Percentiles rank a stretch among this genome's conserved stretches.
Conservation (phyloP, 2,888 invertebrate species). For the Drosophila prostipennis region DNA sequence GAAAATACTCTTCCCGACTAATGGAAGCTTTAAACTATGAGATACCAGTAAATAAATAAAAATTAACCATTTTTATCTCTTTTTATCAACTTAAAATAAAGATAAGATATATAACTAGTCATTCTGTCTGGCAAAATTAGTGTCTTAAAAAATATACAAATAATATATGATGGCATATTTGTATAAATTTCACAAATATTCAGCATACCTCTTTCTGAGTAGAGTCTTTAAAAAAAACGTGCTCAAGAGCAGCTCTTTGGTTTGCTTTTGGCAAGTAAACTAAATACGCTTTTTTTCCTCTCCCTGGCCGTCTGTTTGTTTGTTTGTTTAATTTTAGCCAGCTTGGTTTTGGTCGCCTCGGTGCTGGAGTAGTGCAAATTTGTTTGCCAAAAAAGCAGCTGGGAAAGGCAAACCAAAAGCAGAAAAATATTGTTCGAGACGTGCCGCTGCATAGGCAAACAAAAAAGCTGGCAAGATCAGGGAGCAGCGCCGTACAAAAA, state of each 20-base stretch:
- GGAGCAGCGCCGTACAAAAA: slow-evolving; percentile 30
- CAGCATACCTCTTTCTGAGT: not conserved
- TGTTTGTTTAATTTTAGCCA: slow-evolving; percentile 53
- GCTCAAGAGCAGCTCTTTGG: slow-evolving; percentile 57
- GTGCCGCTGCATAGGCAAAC: slow-evolving; percentile 68
- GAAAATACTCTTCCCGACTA: slow-evolving; percentile 26
- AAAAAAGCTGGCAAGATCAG: slow-evolving; percentile 52
- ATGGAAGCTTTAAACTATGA: too few relatives aligned
- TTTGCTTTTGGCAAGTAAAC: slow-evolving; percentile 41
- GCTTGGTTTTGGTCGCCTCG: slow-evolving; percentile 24
- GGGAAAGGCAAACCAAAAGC: slow-evolving; percentile 34
- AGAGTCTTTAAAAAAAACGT: slow-evolving; percentile 19
- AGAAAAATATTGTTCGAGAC: slow-evolving; percentile 60
- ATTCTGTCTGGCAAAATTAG: too few relatives aligned
- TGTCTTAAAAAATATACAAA: too few relatives aligned
- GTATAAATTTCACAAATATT: not conserved
- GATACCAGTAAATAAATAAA: not conserved
- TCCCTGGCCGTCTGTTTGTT: slow-evolving; percentile 19
- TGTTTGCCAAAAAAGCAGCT: slow-evolving; percentile 49
- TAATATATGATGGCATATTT: not conserved
- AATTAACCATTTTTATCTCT: not conserved
- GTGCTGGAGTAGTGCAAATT: slow-evolving; percentile 37
- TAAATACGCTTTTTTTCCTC: slow-evolving; percentile 20
- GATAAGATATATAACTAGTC: not conserved
- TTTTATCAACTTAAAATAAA: not conserved